Evolutionary conservation across 2,888 invertebrate genomes (phyloP), one percentile per base, ranked within the genome.

Genomic region (Tiphia femorata): DNA sequence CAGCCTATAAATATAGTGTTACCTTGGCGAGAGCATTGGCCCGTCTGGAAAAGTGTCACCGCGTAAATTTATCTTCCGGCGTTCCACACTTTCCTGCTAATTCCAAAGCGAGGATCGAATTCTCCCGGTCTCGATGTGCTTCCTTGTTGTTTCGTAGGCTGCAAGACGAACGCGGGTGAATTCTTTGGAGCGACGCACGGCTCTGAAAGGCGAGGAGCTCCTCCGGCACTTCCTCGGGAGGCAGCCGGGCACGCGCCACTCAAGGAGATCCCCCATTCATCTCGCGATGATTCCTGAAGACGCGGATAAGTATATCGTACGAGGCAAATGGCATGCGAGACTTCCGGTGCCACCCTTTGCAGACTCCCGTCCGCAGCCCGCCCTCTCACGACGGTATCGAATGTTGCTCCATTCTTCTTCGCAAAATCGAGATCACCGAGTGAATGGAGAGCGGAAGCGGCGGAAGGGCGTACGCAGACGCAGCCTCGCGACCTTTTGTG

Each of bases 301-400:
- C 74, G 61, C 44, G 73, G 67, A 71, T 67, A 76, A 75, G 73
- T 72, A 75, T 72, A 74, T 70, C 72, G 72, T 72, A 68, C 62
- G 73, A 72, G 69, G 75, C 78, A 79, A 79, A 79, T 77, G 81
- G 82, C 80, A 81, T 78, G 79, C 81, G 79, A 82, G 79, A 82
- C 80, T 81, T 82, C 82, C 82, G 82, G 78, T 61, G 58, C 66
- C 71, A 62, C 63, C 67, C 65, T 61, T 50, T 51, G 52, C 61
- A 58, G 42, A 46, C 57, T 47, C 38, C 56, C 51, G 44, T 44
- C 44, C 30, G 44, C 58, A 52, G 49, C 55, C 38, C 37, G 42
- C 62, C 62, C 43, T 47, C 43, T 62, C 60, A 56, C 61, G 48
- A 67, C 59, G 67, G 75, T 78, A 79, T 79, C 79, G 70, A 72